Percentiles rank a stretch among this genome's conserved stretches.
Evolutionary conservation across 1,140 invertebrate species (phyloP).

Genomic region (Bombus waltoni): DNA sequence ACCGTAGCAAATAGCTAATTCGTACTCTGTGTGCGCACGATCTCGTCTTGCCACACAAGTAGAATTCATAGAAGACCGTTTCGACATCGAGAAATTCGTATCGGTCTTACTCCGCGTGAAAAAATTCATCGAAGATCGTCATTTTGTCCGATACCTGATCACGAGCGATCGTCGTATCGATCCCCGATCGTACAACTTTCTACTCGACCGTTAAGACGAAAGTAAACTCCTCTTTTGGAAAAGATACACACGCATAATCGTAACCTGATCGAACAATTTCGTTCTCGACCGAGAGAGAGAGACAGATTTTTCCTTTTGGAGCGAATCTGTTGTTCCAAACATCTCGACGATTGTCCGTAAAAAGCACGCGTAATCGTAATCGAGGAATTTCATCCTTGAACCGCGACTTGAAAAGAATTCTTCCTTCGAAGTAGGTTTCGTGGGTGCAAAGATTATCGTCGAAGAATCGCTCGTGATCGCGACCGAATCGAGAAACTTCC

Average conservation of each 20-base stretch:
- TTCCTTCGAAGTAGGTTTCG: too few species aligned
- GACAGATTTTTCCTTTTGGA: too few species aligned
- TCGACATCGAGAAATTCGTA: conserved; percentile 62
- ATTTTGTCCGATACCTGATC: background rate
- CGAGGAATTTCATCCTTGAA: too few species aligned
- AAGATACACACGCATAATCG: background rate
- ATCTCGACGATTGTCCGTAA: too few species aligned
- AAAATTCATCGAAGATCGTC: conserved; percentile 1
- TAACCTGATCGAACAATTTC: background rate
- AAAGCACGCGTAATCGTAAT: too few species aligned
- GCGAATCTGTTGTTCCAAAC: too few species aligned
- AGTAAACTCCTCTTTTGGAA: background rate
- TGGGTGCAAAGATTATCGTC: too few species aligned
- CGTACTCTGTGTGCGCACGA: conserved; percentile 64
- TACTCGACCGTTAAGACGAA: background rate
- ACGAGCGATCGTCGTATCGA: too few species aligned
- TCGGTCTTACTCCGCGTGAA: background rate
- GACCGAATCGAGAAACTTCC: too few species aligned
- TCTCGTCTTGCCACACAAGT: conserved; percentile 65
- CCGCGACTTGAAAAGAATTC: too few species aligned
- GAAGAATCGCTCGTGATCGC: too few species aligned
- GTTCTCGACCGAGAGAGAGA: too few species aligned
- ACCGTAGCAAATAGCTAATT: conserved; percentile 74
- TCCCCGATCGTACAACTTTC: background rate
- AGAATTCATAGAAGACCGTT: conserved; percentile 54